Evolutionary conservation across 2,888 invertebrate species (phyloP).

Genomic region (Sinotaia quadrata): DNA sequence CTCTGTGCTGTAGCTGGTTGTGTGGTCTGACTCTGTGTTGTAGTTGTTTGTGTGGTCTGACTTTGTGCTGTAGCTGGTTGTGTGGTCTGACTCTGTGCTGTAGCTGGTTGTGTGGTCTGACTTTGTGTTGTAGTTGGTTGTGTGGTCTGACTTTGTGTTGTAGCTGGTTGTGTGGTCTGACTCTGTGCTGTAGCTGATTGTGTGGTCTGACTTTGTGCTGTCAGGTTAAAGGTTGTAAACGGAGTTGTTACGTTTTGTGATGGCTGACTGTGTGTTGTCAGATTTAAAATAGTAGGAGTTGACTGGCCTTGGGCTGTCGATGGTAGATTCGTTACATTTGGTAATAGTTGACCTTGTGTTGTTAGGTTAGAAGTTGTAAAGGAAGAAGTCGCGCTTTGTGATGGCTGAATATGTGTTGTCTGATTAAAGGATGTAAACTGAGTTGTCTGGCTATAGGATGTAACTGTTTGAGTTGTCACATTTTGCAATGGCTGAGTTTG

Average conservation of each 20-base stretch:
- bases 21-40: neutral
- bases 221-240: slow-evolving; percentile 6
- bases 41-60: neutral
- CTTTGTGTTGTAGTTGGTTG: neutral
- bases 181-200: neutral
- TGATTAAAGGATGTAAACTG: too few relatives aligned
- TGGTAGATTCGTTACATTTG: too few relatives aligned
- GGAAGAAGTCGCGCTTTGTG: too few relatives aligned
- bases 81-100: neutral
- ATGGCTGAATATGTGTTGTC: too few relatives aligned
- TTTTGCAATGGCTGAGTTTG: slow-evolving; percentile 14
- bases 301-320: too few relatives aligned
- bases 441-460: too few relatives aligned
- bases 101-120: too few relatives aligned
- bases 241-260: slow-evolving; percentile 10
- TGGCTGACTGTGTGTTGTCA: neutral
- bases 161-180: too few relatives aligned
- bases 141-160: neutral
- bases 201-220: slow-evolving; percentile 5
- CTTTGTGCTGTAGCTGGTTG: slow-evolving; percentile 5
- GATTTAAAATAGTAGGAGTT: too few relatives aligned
- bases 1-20: too few relatives aligned
- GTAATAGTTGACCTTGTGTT: too few relatives aligned
- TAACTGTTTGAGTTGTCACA: slow-evolving; percentile 16
- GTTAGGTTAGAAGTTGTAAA: too few relatives aligned